Evolutionary conservation across 2,113 vertebrate species (phyloP).

Genomic region (Pagrus major): DNA sequence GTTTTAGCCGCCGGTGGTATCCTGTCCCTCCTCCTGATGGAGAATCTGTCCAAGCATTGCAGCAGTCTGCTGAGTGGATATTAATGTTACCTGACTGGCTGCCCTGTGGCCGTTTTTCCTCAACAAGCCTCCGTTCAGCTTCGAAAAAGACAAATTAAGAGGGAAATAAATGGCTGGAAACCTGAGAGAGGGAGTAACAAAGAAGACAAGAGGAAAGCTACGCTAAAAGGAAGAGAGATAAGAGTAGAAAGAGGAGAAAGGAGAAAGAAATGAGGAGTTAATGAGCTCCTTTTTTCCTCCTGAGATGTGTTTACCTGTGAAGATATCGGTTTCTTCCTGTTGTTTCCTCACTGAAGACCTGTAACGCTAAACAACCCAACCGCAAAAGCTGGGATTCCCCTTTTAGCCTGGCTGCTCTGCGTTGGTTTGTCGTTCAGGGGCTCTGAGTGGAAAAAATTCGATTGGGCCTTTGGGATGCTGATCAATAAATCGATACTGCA

Average conservation of each 20-base stretch:
- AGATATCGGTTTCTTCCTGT: slow-evolving; percentile 30
- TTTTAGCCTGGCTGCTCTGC: neutral
- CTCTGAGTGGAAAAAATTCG: slow-evolving; percentile 43
- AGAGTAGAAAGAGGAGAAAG: neutral
- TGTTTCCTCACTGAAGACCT: slow-evolving; percentile 7
- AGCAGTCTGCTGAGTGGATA: slow-evolving; percentile 35
- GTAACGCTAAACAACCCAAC: slow-evolving; percentile 30
- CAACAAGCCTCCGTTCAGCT: neutral
- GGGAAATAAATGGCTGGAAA: slow-evolving; percentile 33
- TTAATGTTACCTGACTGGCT: slow-evolving; percentile 55
- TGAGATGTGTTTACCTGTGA: slow-evolving; percentile 39
- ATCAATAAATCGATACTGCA: slow-evolving; percentile 58
- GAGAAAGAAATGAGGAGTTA: neutral
- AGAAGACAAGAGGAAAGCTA: neutral
- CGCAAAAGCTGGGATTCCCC: slow-evolving; percentile 11
- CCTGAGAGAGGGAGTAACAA: neutral
- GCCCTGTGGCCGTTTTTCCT: slow-evolving; percentile 54
- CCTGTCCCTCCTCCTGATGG: slow-evolving; percentile 36
- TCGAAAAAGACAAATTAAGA: slow-evolving; percentile 48
- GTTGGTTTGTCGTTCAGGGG: neutral
- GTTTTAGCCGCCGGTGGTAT: slow-evolving; percentile 13
- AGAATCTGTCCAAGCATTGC: slow-evolving; percentile 34
- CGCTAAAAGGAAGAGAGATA: slow-evolving; percentile 2
- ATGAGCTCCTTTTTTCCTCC: neutral
- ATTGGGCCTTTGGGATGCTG: slow-evolving; percentile 39